phyloP scores from a whole-genome alignment of 2,797 vertebrate genomes.

The Pipistrellus kuhlii region DNA sequence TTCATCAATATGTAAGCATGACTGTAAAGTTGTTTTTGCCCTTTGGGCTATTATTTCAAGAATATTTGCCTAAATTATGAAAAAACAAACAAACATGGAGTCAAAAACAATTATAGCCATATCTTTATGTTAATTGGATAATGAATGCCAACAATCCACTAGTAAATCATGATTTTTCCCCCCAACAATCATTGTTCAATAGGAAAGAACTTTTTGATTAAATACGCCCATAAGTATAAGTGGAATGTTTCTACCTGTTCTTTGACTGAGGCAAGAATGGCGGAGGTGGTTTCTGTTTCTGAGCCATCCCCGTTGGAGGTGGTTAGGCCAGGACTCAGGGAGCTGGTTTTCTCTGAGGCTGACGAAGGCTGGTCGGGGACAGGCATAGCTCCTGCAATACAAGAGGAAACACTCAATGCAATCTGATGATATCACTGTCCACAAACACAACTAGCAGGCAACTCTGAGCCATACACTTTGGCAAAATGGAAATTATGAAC shows the following conservation, averaged over 20 bases:
- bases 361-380: slow-evolving; percentile 97
- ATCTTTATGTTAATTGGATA: background rate
- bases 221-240: background rate
- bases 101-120: background rate
- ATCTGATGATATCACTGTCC: fast-evolving
- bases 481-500: background rate
- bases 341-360: slow-evolving; percentile 94
- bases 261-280: slow-evolving; percentile 98
- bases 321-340: slow-evolving; percentile 94
- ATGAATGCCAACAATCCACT: background rate
- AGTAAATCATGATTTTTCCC: background rate
- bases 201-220: background rate
- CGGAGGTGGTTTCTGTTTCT: slow-evolving; percentile 96
- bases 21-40: background rate
- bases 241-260: slow-evolving; percentile 93
- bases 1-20: background rate
- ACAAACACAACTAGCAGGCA: background rate
- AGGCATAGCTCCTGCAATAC: slow-evolving; percentile 92
- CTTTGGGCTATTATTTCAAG: background rate
- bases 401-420: slow-evolving; percentile 27
- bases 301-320: slow-evolving; percentile 96
- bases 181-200: background rate
- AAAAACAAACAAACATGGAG: background rate
- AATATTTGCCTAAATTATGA: background rate
- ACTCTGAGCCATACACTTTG: fast-evolving